These are phyloP conservation scores for Aptenodytes patagonicus DNA, from an alignment of 2,113 vertebrate genomes.

Conservation along the genomic window DNA sequence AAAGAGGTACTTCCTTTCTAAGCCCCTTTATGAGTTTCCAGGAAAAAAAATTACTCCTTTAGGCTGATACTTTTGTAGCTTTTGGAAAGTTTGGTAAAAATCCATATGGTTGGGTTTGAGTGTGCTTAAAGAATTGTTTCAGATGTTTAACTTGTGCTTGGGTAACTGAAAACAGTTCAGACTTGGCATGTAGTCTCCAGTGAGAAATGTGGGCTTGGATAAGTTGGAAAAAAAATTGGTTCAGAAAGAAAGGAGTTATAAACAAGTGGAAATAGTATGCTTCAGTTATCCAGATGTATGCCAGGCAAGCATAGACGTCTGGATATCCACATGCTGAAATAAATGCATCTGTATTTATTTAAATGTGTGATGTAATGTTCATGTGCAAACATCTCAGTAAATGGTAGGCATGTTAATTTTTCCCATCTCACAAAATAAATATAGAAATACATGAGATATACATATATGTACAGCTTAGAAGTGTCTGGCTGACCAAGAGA, in stretches of 20 bases:
- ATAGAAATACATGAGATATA: slow-evolving; percentile 35
- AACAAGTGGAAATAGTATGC: slow-evolving; percentile 65
- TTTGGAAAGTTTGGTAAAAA: slow-evolving; percentile 59
- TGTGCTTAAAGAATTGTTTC: slow-evolving; percentile 59
- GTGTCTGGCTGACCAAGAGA: slow-evolving; percentile 22
- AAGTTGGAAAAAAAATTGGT: slow-evolving; percentile 60
- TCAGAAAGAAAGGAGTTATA: slow-evolving; percentile 69
- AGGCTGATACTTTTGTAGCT: slow-evolving; percentile 36
- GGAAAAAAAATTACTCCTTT: neutral
- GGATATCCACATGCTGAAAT: slow-evolving; percentile 54
- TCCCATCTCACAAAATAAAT: slow-evolving; percentile 59
- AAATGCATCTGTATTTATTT: slow-evolving; percentile 68
- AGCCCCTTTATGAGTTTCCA: slow-evolving; percentile 38
- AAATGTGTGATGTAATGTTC: slow-evolving; percentile 64
- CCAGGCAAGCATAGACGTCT: slow-evolving; percentile 56
- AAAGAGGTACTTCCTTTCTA: slow-evolving; percentile 47
- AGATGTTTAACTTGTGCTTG: slow-evolving; percentile 58
- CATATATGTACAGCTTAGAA: neutral
- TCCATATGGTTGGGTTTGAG: slow-evolving; percentile 56
- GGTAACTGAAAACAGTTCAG: slow-evolving; percentile 63
- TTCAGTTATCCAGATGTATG: slow-evolving; percentile 63
- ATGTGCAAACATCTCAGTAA: slow-evolving; percentile 70
- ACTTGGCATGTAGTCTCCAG: slow-evolving; percentile 55
- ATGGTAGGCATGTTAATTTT: slow-evolving; percentile 65
- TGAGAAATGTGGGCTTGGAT: slow-evolving; percentile 60